These are phyloP conservation scores for Micrastur ruficollis DNA, from an alignment of 2,797 vertebrate species.

Conservation along the genomic window DNA sequence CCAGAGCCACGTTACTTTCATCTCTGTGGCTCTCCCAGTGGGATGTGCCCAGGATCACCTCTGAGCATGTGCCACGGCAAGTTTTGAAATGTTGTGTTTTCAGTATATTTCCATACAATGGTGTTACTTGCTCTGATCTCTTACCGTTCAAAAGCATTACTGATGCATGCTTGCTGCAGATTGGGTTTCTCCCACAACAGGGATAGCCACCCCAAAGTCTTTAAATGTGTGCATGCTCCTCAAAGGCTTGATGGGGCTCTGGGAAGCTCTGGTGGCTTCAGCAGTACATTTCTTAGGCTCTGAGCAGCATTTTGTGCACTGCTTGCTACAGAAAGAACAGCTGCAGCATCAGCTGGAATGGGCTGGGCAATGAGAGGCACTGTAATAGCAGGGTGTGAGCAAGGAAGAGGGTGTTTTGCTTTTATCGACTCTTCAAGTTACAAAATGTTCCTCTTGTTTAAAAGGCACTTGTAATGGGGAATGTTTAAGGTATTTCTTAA, in stretches of 20 bases:
- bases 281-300: neutral
- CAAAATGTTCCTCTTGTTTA: neutral
- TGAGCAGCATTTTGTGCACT: neutral
- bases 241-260: neutral
- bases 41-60: neutral
- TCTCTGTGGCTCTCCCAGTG: fast-evolving
- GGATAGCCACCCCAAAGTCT: neutral
- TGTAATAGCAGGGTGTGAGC: neutral
- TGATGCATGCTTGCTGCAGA: neutral
- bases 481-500: neutral
- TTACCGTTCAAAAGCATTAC: neutral
- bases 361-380: neutral
- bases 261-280: neutral
- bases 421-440: neutral
- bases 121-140: neutral
- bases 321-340: neutral
- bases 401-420: neutral
- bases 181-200: neutral
- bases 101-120: neutral
- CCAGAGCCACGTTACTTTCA: fast-evolving
- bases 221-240: fast-evolving
- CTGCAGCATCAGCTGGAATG: fast-evolving
- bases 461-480: neutral
- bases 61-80: neutral
- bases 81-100: neutral